Conservation (phyloP, 2,113 vertebrate genomes). For the Coreoperca whiteheadi region DNA sequence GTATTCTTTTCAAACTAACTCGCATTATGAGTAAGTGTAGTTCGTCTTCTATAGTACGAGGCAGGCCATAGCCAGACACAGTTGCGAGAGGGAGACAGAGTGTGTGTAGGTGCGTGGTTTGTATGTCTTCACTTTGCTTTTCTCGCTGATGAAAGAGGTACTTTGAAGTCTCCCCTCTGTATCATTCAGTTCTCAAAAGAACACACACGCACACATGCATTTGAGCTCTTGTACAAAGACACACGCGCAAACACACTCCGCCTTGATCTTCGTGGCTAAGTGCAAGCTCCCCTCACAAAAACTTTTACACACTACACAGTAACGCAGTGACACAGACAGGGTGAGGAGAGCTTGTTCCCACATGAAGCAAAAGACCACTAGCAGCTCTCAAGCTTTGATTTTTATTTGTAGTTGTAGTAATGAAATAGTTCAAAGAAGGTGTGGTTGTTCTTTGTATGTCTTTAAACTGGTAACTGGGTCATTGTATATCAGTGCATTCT, state of each 20-base stretch:
- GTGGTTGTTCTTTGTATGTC: background rate
- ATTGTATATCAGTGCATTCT: background rate
- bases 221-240: slow-evolving; percentile 50
- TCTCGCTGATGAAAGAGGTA: slow-evolving; percentile 65
- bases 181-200: slow-evolving; percentile 58
- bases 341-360: slow-evolving; percentile 9
- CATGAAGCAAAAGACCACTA: slow-evolving; percentile 4
- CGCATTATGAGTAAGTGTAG: background rate
- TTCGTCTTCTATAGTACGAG: slow-evolving; percentile 8
- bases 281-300: slow-evolving; percentile 28
- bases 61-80: background rate
- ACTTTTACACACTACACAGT: slow-evolving; percentile 21
- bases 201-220: slow-evolving; percentile 20
- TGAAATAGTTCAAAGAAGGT: slow-evolving; percentile 9
- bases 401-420: background rate
- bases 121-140: slow-evolving; percentile 36
- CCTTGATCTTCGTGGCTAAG: slow-evolving; percentile 66
- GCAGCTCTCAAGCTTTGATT: background rate
- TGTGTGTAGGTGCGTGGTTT: slow-evolving; percentile 42
- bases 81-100: slow-evolving; percentile 23
- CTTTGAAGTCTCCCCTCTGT: slow-evolving; percentile 73
- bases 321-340: background rate
- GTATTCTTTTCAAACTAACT: background rate
- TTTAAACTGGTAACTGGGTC: background rate
- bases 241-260: slow-evolving; percentile 23